Percentiles rank a stretch among this genome's conserved stretches.
phyloP scores from a whole-genome alignment of 53 echinoderm and acorn worm genomes.

The Temnopleurus reevesii region DNA sequence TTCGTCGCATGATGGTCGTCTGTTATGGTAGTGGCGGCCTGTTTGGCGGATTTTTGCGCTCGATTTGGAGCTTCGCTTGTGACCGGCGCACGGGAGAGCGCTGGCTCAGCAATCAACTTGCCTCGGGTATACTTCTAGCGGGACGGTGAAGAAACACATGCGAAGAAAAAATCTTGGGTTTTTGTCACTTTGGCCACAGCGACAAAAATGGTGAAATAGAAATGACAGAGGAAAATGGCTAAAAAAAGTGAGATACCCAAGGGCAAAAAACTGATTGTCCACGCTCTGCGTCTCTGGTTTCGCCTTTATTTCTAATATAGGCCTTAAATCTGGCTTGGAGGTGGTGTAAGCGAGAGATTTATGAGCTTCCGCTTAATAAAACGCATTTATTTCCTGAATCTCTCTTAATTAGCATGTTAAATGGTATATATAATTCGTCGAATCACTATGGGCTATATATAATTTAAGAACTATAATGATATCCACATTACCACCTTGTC shows the following conservation, averaged over 20 bases:
- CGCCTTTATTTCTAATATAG: neutral
- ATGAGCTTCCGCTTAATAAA: neutral
- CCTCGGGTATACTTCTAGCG: slow-evolving; percentile 25
- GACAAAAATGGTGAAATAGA: neutral
- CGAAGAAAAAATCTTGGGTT: neutral
- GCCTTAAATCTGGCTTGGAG: no score
- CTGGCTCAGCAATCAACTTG: slow-evolving; percentile 42
- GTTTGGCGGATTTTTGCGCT: neutral
- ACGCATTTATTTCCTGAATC: neutral
- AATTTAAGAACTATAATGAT: no score
- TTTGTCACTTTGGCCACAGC: neutral
- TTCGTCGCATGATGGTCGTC: neutral
- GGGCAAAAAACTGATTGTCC: slow-evolving; percentile 3
- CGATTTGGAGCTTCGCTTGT: slow-evolving; percentile 19
- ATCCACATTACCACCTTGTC: no score
- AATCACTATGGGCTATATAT: slow-evolving; percentile 1
- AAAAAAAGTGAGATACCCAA: neutral
- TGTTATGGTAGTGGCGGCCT: neutral
- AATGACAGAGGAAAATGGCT: neutral
- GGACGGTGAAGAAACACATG: slow-evolving; percentile 28
- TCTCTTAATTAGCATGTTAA: neutral
- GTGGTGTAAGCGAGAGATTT: neutral
- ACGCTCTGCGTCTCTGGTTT: neutral
- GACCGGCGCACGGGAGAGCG: slow-evolving; percentile 46
- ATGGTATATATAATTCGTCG: neutral